Base-by-base conservation (phyloP, 2,888 invertebrate species). In the Andricus curvator region DNA sequence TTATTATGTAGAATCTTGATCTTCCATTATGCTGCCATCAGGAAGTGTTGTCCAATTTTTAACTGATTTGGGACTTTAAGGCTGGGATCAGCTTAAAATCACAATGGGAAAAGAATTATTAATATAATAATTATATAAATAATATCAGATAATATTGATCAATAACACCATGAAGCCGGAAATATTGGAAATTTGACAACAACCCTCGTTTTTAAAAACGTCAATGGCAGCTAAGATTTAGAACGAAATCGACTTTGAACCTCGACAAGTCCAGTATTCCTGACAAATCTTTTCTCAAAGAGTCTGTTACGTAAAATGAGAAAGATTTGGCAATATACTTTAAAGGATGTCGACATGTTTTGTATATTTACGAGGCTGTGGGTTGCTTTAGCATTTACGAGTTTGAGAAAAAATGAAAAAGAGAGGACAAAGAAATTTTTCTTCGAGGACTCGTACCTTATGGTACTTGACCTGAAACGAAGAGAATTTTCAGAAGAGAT, bases 361-460 rank as follows among this genome's bases (percentile, higher is more conserved):
- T 86, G 82, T 86, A 85, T 80, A 85, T 85, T 86, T 86, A 88
- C 78, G 86, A 87, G 87, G 87, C 88, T 89, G 89, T 88, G 88
- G 88, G 87, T 86, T 85, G 85, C 83, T 83, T 88, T 85, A 88
- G 88, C 89, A 90, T 89, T 89, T 88, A 88, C 80, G 74, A 82
- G 67, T 33, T 77, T 81, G 82, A 66, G 33, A 41, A 51, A 70
- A 33, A n/a, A 17, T 67, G 29, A 62, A 25, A 41, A 29, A 68
- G 37, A 29, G 77, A 25, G 11, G 51, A 51, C 48, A 44, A 56
- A 4, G 17, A 25, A 41, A 62, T 64, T 41, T 67, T 64, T 78
- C 22, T 64, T 80, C 20, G 25, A 79, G 51, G 56, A 78, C 37
- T 68, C 25, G 15, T 13, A 78, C 20, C 17, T 66, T 78, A 41